Evolutionary conservation across 2,113 vertebrate genomes (phyloP).

Genomic region (Nothobranchius kuhntae): DNA sequence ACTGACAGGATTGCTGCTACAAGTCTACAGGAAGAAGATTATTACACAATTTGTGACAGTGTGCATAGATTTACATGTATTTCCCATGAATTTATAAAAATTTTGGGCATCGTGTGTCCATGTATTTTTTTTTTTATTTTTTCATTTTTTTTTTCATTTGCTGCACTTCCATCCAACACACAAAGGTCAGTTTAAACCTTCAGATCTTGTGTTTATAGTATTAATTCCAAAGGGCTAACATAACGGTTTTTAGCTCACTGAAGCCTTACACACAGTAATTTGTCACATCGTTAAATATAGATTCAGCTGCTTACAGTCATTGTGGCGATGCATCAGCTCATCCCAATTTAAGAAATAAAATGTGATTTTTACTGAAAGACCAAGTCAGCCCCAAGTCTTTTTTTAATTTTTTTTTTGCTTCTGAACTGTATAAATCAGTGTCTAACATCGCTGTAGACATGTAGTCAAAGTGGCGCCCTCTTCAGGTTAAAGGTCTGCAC

Average conservation of each 20-base stretch:
- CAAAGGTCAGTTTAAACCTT: conserved; percentile 1
- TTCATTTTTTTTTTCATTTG: background rate
- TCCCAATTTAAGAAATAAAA: too few relatives aligned
- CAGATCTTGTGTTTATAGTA: conserved; percentile 35
- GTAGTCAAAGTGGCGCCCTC: too few relatives aligned
- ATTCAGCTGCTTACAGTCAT: background rate
- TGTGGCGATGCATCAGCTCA: conserved; percentile 9
- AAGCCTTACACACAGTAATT: conserved; percentile 50
- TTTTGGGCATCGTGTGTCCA: too few relatives aligned
- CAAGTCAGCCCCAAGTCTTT: too few relatives aligned
- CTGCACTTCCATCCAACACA: conserved; percentile 4
- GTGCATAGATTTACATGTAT: conserved; percentile 29
- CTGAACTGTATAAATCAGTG: too few relatives aligned
- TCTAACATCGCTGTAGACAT: too few relatives aligned
- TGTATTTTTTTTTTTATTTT: background rate
- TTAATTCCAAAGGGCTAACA: conserved; percentile 65
- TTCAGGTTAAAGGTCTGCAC: too few relatives aligned
- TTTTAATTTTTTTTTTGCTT: too few relatives aligned
- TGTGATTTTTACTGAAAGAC: too few relatives aligned
- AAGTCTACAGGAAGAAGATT: conserved; percentile 18
- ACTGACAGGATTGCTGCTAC: conserved; percentile 17
- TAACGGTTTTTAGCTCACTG: conserved; percentile 38
- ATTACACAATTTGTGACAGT: conserved; percentile 13
- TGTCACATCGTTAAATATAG: conserved; percentile 12
- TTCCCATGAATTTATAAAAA: background rate